A percentile compares a stretch with the other conserved stretches of the same genome.
Evolutionary conservation across 2,888 invertebrate species (phyloP).

Genomic region (Spisula subtruncata): DNA sequence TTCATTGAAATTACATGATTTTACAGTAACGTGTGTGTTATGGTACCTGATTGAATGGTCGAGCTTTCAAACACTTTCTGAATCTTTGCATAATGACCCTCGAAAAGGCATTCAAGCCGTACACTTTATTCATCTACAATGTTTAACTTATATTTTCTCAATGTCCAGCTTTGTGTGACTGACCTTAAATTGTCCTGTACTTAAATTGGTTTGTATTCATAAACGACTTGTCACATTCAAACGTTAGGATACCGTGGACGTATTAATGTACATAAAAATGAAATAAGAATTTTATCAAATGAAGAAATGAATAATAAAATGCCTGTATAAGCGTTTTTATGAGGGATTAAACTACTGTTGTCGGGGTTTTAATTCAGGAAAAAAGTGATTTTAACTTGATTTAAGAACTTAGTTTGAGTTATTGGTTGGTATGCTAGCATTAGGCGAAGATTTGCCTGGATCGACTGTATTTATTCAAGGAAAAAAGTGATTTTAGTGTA

Average conservation of each 20-base stretch:
- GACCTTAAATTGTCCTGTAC: slow-evolving; percentile 16
- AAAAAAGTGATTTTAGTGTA: background rate
- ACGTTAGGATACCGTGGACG: background rate
- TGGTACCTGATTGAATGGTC: slow-evolving; percentile 24
- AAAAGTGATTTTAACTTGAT: too few species aligned
- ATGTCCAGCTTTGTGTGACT: slow-evolving; percentile 12
- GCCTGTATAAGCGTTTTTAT: background rate
- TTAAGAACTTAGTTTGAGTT: background rate
- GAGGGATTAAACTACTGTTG: background rate
- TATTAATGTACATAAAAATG: slow-evolving; percentile 27
- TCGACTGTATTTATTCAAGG: too few species aligned
- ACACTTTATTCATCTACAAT: background rate
- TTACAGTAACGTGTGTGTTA: too few species aligned
- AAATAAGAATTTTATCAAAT: slow-evolving; percentile 8
- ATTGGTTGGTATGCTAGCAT: background rate
- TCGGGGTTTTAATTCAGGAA: background rate
- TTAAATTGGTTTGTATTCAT: slow-evolving; percentile 4
- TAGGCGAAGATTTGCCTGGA: too few species aligned
- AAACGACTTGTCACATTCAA: background rate
- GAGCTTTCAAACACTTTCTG: background rate
- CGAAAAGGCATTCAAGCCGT: background rate
- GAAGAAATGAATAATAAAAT: background rate
- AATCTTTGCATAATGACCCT: slow-evolving; percentile 23
- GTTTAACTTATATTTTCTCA: background rate
- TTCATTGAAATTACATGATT: too few species aligned